Evolutionary conservation across 2,797 vertebrate genomes (phyloP).

Genomic region (Allobates femoralis): DNA sequence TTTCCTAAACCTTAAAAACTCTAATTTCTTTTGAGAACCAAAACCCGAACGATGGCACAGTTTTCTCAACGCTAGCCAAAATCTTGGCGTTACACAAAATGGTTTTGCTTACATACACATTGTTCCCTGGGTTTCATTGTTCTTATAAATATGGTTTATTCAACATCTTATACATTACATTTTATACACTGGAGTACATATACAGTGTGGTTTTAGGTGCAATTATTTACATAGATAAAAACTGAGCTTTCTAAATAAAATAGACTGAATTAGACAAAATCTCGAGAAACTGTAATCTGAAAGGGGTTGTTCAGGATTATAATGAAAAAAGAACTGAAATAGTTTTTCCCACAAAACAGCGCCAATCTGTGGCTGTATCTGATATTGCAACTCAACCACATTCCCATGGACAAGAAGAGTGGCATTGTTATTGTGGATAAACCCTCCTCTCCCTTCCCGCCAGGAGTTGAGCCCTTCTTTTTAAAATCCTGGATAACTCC

Average conservation of each 20-base stretch:
- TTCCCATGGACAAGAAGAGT: too few relatives aligned
- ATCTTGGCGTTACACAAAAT: background rate
- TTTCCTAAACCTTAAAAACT: too few relatives aligned
- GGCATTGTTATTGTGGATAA: background rate
- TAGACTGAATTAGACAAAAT: slow-evolving; percentile 4
- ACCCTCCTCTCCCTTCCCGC: too few relatives aligned
- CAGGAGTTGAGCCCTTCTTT: too few relatives aligned
- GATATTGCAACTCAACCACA: background rate
- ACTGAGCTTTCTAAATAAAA: slow-evolving; percentile 35
- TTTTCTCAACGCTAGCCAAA: background rate
- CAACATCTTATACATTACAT: slow-evolving; percentile 47
- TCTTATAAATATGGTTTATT: slow-evolving; percentile 68
- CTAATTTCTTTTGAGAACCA: background rate
- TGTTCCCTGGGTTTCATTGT: background rate
- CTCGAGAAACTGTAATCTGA: background rate
- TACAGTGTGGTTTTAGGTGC: slow-evolving; percentile 46
- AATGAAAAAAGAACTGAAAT: background rate
- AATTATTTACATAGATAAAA: slow-evolving; percentile 52
- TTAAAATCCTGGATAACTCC: too few relatives aligned
- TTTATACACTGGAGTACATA: slow-evolving; percentile 51
- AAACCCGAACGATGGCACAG: background rate
- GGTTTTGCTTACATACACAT: background rate
- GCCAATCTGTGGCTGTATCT: background rate
- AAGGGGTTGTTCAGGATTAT: background rate
- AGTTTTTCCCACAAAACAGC: background rate